Evolutionary conservation across 2,113 vertebrate genomes (phyloP).

Genomic region (Apeltes quadracus): DNA sequence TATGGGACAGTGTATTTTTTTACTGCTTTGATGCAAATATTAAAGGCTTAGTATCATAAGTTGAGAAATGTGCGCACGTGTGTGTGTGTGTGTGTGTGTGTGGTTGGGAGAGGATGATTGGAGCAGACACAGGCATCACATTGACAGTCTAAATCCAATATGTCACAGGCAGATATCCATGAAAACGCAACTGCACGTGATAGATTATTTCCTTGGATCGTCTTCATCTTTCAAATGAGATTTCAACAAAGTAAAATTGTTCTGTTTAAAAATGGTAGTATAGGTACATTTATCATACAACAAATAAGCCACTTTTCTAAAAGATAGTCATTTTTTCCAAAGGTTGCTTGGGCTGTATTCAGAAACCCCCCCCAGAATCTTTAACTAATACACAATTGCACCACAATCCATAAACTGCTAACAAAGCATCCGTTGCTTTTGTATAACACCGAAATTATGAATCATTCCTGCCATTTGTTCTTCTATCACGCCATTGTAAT

Average conservation of each 20-base stretch:
- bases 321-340: slow-evolving; percentile 1
- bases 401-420: slow-evolving; percentile 24
- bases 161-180: slow-evolving; percentile 38
- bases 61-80: slow-evolving; percentile 19
- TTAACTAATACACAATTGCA: slow-evolving; percentile 42
- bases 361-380: slow-evolving; percentile 52
- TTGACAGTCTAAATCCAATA: slow-evolving; percentile 49
- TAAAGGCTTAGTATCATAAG: slow-evolving; percentile 51
- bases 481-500: slow-evolving; percentile 45
- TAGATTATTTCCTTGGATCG: slow-evolving; percentile 22
- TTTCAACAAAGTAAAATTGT: slow-evolving; percentile 13
- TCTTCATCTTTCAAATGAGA: slow-evolving; percentile 17
- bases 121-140: slow-evolving; percentile 78
- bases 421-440: slow-evolving; percentile 56
- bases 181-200: slow-evolving; percentile 50
- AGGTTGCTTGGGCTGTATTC: slow-evolving; percentile 32
- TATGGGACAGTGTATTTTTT: slow-evolving; percentile 40
- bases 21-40: slow-evolving; percentile 51
- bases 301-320: slow-evolving; percentile 3
- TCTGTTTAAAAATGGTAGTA: slow-evolving; percentile 3
- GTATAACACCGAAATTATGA: slow-evolving; percentile 45
- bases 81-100: slow-evolving; percentile 34
- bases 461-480: slow-evolving; percentile 56
- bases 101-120: slow-evolving; percentile 27
- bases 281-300: slow-evolving; percentile 26